Percentiles rank a stretch among this genome's conserved stretches.
These are phyloP conservation scores for Bolinopsis microptera DNA, from an alignment of 37 sponge, comb jelly and placozoan genomes.

Conservation along the genomic window DNA sequence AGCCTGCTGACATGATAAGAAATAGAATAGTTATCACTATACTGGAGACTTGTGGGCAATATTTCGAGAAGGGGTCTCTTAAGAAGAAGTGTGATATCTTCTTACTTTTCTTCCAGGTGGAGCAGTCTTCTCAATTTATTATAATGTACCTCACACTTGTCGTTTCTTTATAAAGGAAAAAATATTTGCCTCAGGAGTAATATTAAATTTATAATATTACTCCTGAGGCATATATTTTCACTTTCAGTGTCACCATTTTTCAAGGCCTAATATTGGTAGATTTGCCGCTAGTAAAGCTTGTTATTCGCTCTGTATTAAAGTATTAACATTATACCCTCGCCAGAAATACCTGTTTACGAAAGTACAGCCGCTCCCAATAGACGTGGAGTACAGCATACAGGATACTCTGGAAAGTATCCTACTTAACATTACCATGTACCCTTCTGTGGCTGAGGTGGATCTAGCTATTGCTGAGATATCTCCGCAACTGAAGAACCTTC, in stretches of 20 bases:
- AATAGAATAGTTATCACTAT: constrained; percentile 83
- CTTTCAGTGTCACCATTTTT: too few relatives aligned
- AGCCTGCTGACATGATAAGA: constrained; percentile 81
- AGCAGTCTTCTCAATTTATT: too few relatives aligned
- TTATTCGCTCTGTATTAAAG: too few relatives aligned
- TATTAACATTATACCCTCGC: not conserved
- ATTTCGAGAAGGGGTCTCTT: constrained; percentile 86
- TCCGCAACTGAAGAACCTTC: constrained; percentile 74
- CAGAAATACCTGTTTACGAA: constrained; percentile 95
- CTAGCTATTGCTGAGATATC: constrained; percentile 83
- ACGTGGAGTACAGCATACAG: constrained; percentile 78
- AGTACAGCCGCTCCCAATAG: constrained; percentile 88
- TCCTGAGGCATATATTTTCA: too few relatives aligned
- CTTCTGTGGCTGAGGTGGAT: constrained; percentile 73
- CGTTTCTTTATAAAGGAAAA: too few relatives aligned
- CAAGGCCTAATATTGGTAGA: too few relatives aligned
- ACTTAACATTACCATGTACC: constrained; percentile 74
- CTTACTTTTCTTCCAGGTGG: constrained; percentile 89
- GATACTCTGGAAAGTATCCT: constrained; percentile 79
- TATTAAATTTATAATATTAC: too few relatives aligned
- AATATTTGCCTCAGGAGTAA: too few relatives aligned
- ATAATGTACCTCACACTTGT: too few relatives aligned
- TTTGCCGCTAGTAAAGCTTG: too few relatives aligned
- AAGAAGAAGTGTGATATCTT: constrained; percentile 89
- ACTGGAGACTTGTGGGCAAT: constrained; percentile 94